Base-by-base conservation (phyloP, 2,888 invertebrate genomes). In the Noctua janthina region DNA sequence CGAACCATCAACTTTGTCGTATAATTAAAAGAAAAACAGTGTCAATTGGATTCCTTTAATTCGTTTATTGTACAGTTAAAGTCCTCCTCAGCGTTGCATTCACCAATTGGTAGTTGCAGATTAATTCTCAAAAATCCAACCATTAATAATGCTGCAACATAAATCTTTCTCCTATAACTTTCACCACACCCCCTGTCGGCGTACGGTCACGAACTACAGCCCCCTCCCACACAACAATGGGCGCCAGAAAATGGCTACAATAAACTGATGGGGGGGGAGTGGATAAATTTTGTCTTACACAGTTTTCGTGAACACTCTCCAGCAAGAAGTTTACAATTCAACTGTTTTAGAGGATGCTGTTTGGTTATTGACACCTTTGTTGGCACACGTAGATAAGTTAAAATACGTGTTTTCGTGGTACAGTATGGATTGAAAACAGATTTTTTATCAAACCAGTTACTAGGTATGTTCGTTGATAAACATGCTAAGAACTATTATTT, bases 221-320 rank as follows among this genome's bases (percentile, higher is more conserved):
- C 85, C 84, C 86, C 86, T 85, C 81, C 90, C 88, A 81, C 76
- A 85, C 84, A 87, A 90, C 90, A 89, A 89, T 87, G 86, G 92
- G 90, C 90, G 91, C 89, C 89, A 91, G 92, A 92, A 91, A 92
- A 93, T 91, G 88, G 92, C 91, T 91, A 92, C 92, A 92, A 93
- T 93, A 93, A 93, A 93, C 90, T 85, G 90, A 79, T 85, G 88
- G 91, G 87, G 83, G 83, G 91, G 62, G 62, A 79, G 74, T 81
- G 91, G 90, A 91, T 92, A 91, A 90, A 92, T 92, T 92, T 91
- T 91, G 90, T 91, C 90, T 92, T 90, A 83, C 88, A 81, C 78
- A 80, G 77, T 83, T 84, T 88, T 87, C 81, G 85, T 81, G 82
- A 83, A 86, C 74, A 90, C 79, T 90, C 85, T 86, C 84, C 83